These are phyloP conservation scores for Stomorhina lunata DNA, from an alignment of 2,888 invertebrate genomes.

Conservation along the genomic window DNA sequence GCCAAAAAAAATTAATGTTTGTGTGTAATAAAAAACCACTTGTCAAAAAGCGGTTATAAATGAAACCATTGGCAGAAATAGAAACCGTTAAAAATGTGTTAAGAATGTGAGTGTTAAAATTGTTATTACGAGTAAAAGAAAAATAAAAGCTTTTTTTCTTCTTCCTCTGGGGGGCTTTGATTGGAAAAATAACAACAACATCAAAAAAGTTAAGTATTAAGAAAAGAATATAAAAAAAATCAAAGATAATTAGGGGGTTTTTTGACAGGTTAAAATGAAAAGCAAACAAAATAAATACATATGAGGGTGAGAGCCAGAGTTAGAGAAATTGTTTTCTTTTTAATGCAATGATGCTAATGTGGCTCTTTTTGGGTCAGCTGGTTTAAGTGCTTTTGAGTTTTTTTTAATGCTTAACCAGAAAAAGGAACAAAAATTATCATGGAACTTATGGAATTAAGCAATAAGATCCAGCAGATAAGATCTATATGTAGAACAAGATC, in stretches of 20 bases:
- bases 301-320: conserved; percentile 7
- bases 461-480: too few relatives aligned
- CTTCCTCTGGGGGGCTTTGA: background rate
- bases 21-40: conserved; percentile 18
- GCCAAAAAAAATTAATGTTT: conserved; percentile 30
- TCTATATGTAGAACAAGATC: too few relatives aligned
- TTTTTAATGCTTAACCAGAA: too few relatives aligned
- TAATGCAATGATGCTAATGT: too few relatives aligned
- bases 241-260: conserved; percentile 14
- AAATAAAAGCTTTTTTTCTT: conserved; percentile 8
- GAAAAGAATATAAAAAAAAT: conserved; percentile 1
- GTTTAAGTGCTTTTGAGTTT: too few relatives aligned
- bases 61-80: background rate
- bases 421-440: too few relatives aligned
- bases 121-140: background rate
- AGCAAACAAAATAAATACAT: background rate
- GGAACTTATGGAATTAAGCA: too few relatives aligned
- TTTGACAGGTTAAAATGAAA: conserved; percentile 31
- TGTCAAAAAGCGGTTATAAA: conserved; percentile 31
- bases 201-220: background rate
- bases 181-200: background rate
- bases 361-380: too few relatives aligned
- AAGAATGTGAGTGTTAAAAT: too few relatives aligned
- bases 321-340: conserved; percentile 14
- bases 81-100: conserved; percentile 34